These are phyloP conservation scores for Omphaloscelis lunosa DNA, from an alignment of 2,888 invertebrate species.

Conservation along the genomic window DNA sequence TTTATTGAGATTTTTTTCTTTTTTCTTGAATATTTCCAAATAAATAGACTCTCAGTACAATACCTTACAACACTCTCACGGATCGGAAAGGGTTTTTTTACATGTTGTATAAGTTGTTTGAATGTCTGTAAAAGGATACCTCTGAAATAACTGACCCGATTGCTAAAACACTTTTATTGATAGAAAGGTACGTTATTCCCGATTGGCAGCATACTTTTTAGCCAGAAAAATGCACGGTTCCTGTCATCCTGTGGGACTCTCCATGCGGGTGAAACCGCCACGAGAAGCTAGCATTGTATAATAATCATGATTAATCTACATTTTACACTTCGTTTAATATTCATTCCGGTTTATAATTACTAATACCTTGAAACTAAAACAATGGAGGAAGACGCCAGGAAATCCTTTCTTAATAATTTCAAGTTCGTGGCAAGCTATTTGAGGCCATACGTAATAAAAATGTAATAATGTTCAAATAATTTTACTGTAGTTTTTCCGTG, in stretches of 20 bases:
- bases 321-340: slow-evolving; percentile 10
- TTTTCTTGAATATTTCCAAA: too few relatives aligned
- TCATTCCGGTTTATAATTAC: slow-evolving; percentile 20
- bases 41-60: too few relatives aligned
- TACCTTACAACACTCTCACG: too few relatives aligned
- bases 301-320: slow-evolving; percentile 2
- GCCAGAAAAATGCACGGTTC: background rate
- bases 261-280: background rate
- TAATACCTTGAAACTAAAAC: slow-evolving; percentile 44
- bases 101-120: background rate
- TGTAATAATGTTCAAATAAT: background rate
- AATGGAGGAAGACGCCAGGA: slow-evolving; percentile 45
- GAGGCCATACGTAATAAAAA: background rate
- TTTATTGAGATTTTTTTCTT: too few relatives aligned
- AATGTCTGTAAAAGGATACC: background rate
- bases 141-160: background rate
- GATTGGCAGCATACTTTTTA: too few relatives aligned
- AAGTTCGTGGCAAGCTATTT: slow-evolving; percentile 44
- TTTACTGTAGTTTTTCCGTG: background rate
- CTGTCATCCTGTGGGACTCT: background rate
- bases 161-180: background rate
- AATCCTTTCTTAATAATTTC: slow-evolving; percentile 50
- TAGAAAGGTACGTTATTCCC: background rate
- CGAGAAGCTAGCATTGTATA: background rate
- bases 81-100: too few relatives aligned